Evolutionary conservation across 2,888 invertebrate genomes (phyloP).

Genomic region (Heliconius ismenius): DNA sequence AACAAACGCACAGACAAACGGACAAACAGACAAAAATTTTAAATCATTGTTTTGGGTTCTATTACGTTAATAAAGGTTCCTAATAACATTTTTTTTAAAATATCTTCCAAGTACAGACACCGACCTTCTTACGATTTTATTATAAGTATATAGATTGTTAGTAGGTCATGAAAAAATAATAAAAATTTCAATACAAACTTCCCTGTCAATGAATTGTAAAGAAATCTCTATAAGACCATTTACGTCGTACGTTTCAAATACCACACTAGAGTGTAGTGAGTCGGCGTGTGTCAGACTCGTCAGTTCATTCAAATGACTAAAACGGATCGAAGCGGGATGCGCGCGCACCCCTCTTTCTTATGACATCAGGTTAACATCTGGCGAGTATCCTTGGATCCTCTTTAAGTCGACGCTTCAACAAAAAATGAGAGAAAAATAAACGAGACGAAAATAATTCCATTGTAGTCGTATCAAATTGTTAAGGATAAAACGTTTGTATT

Average conservation of each 20-base stretch:
- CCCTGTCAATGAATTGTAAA: neutral
- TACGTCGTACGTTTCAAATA: conserved; percentile 20
- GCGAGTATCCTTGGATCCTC: conserved; percentile 37
- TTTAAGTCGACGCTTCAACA: conserved; percentile 38
- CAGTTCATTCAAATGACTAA: conserved; percentile 70
- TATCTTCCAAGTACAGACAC: no score
- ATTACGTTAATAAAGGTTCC: no score
- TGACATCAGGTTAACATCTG: conserved; percentile 48
- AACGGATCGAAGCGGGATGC: conserved; percentile 72
- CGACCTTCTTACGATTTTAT: no score
- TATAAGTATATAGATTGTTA: neutral
- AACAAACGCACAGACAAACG: no score
- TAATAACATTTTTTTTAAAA: no score
- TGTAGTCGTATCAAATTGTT: conserved; percentile 7
- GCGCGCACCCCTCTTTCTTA: conserved; percentile 64
- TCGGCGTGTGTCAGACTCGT: conserved; percentile 66
- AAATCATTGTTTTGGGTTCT: no score
- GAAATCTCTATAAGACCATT: conserved; percentile 21
- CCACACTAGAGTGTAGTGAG: conserved; percentile 55
- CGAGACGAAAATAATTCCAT: conserved; percentile 25
- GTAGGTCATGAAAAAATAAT: neutral
- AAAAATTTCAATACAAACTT: neutral
- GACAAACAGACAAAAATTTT: no score
- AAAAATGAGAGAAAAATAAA: conserved; percentile 34
- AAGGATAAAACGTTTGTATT: neutral